phyloP scores from a whole-genome alignment of 2,797 vertebrate species.

The Columba guinea region DNA sequence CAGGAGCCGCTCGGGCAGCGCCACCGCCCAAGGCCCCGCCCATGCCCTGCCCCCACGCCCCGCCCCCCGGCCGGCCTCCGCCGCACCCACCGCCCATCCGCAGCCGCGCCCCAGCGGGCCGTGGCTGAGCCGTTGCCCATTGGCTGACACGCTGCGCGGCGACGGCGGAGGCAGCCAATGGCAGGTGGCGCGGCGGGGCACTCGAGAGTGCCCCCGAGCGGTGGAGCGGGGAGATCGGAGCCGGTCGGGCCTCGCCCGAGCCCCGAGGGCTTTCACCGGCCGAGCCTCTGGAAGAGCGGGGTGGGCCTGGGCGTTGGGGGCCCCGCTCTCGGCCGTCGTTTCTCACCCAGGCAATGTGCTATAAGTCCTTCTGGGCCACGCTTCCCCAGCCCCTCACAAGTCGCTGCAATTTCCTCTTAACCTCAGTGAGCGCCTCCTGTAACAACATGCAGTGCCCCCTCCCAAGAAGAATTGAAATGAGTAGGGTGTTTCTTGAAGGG shows the following conservation, averaged over 20 bases:
- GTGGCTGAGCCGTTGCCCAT: background rate
- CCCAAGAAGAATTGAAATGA: accelerated
- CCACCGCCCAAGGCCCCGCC: background rate
- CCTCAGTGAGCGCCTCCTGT: accelerated
- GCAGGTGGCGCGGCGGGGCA: accelerated
- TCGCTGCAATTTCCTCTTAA: no score
- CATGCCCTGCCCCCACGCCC: background rate
- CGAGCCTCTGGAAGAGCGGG: accelerated
- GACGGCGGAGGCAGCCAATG: background rate
- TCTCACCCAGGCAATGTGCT: accelerated
- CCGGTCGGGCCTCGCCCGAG: accelerated
- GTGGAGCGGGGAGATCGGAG: background rate
- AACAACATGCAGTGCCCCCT: background rate
- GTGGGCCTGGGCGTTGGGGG: accelerated
- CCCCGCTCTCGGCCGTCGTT: accelerated
- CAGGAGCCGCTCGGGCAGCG: accelerated
- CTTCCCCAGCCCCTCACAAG: background rate
- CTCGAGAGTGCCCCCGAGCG: background rate
- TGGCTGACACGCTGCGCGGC: background rate
- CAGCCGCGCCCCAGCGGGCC: background rate
- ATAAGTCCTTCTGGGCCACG: accelerated
- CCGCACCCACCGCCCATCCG: background rate
- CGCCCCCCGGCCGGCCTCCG: background rate
- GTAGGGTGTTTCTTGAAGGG: background rate
- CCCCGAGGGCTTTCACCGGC: no score